phyloP scores from a whole-genome alignment of 2,888 invertebrate genomes.

The Eupithecia insigniata region DNA sequence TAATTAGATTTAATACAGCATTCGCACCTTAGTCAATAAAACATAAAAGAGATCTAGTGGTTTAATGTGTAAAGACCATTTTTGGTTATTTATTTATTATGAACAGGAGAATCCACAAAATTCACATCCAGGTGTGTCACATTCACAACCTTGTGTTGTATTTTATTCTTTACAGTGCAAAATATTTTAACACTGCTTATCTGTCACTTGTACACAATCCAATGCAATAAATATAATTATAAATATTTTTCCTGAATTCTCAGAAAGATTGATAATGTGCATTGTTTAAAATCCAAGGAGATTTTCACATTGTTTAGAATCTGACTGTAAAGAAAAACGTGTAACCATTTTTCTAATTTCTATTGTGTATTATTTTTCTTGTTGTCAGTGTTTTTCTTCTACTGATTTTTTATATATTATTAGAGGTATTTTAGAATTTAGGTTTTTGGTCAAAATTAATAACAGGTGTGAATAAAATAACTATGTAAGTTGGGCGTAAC shows the following conservation, averaged over 20 bases:
- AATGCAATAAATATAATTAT: no score
- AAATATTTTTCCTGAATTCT: no score
- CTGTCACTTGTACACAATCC: no score
- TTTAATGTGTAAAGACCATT: background rate
- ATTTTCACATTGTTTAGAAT: background rate
- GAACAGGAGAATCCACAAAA: background rate
- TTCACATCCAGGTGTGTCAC: no score
- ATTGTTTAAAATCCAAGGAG: background rate
- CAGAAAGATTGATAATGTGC: background rate
- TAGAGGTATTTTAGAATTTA: background rate
- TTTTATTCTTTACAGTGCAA: background rate
- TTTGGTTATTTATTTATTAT: background rate
- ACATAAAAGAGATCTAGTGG: background rate
- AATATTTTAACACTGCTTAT: background rate
- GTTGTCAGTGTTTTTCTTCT: background rate
- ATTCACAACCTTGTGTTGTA: background rate
- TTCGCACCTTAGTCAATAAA: constrained; percentile 48
- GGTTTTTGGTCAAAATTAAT: background rate
- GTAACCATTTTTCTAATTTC: background rate
- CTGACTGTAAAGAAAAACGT: background rate
- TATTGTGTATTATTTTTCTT: background rate
- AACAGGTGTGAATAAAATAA: background rate
- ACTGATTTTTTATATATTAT: no score
- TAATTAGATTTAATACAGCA: constrained; percentile 55
- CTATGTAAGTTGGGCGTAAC: constrained; percentile 22